A percentile compares a stretch with the other conserved stretches of the same genome.
These are phyloP conservation scores for Idaea straminata DNA, from an alignment of 2,888 invertebrate species.

Conservation along the genomic window DNA sequence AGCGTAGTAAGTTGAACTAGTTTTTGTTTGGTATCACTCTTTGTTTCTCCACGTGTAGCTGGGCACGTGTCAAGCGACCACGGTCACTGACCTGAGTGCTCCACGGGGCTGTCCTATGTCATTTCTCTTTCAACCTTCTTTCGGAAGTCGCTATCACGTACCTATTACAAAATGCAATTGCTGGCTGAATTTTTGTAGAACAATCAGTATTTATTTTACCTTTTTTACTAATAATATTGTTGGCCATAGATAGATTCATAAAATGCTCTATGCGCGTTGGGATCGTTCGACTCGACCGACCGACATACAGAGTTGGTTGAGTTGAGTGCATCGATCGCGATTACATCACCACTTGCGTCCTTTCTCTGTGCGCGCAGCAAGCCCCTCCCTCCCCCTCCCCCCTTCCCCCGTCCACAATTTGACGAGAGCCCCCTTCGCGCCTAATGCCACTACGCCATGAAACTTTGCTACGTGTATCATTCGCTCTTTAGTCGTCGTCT, in stretches of 20 bases:
- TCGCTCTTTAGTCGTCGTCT: conserved; percentile 67
- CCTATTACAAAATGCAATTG: not conserved
- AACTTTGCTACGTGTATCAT: conserved; percentile 61
- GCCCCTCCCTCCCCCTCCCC: conserved; percentile 48
- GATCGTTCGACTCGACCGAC: conserved; percentile 30
- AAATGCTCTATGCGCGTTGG: conserved; percentile 36
- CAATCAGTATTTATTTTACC: not conserved
- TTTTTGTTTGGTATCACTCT: conserved; percentile 25
- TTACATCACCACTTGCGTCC: conserved; percentile 77
- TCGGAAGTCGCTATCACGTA: not conserved
- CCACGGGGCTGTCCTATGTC: conserved; percentile 17
- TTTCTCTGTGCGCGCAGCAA: conserved; percentile 76
- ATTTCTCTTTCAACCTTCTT: conserved; percentile 12
- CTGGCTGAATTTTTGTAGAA: not conserved
- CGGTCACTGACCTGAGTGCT: conserved; percentile 55
- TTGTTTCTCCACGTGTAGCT: conserved; percentile 46
- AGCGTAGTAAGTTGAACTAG: conserved; percentile 27
- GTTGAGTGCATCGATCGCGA: conserved; percentile 75
- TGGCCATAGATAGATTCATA: not conserved
- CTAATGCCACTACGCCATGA: conserved; percentile 56
- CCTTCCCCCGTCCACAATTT: conserved; percentile 38
- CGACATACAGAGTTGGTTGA: conserved; percentile 37
- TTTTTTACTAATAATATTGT: conserved; percentile 11
- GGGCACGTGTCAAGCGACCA: conserved; percentile 46
- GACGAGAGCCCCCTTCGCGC: conserved; percentile 43